Base-by-base conservation (phyloP, 1,140 invertebrate species). In the Drosophila takahashii region DNA sequence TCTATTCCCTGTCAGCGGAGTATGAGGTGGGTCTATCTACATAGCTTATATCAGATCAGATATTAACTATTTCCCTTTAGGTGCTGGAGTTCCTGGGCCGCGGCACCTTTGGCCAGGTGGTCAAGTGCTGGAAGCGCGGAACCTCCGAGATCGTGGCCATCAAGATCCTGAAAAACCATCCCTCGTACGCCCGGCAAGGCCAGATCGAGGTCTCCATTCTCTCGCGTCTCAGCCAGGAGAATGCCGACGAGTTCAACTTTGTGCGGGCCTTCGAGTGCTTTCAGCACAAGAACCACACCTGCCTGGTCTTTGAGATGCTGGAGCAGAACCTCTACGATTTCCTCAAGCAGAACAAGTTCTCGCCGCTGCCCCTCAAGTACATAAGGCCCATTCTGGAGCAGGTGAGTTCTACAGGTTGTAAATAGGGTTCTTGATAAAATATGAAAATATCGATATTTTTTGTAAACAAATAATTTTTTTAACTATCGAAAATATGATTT, bases 251-350 rank as follows among this genome's bases (percentile, higher is more conserved):
- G 94, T 98, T 97, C 94, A 99, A 99, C 93, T 99, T 99, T 95
- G 99, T 99, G 65, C 97, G 99, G 62, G 99, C 98, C 11, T 99
- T 98, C 93, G 99, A 99, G 93, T 99, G 98, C 94, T 99, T 99
- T 93, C 98, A 99, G 93, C 99, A 99, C 94, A 99, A 99, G 93
- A 99, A 98, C 91, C 99, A 99, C 93, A 99, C 99, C 27, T 99
- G 99, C 93, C 94, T 99, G 92, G 99, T 99, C 81, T 99, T 99
- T 93, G 99, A 99, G 93, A 99, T 99, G 98, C 95, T 99, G 74
- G 99, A 99, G 92, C 99, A 99, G 94, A 99, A 99, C 93, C 94
- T 99, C 57, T 99, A 99, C 93, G 99, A 99, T 94, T 99, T 99
- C 93, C 95, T 99, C 53, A 99, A 99, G 93, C 98, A 99, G 93